Percentiles rank a stretch among this genome's conserved stretches.
These are phyloP conservation scores for Ephydatia muelleri DNA, from an alignment of 37 sponge, comb jelly and placozoan genomes.

Conservation along the genomic window DNA sequence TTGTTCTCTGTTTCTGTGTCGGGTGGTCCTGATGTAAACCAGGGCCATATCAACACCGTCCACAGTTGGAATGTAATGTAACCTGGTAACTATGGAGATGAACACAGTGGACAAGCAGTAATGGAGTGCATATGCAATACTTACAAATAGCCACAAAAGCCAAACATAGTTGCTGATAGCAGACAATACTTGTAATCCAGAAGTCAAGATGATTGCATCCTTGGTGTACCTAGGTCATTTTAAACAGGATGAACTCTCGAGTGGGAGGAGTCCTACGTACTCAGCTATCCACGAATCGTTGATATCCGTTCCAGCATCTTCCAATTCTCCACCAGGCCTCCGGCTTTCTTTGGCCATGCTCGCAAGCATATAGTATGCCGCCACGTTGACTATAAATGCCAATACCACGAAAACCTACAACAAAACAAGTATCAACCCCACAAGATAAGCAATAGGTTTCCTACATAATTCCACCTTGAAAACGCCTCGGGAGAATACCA, in stretches of 20 bases:
- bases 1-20: slow-evolving; percentile 25
- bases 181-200: slow-evolving; percentile 49
- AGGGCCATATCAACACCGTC: slow-evolving; percentile 63
- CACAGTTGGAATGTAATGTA: slow-evolving; percentile 57
- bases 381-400: slow-evolving; percentile 8
- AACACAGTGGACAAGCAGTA: not conserved
- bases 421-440: not conserved
- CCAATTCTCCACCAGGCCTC: slow-evolving; percentile 41
- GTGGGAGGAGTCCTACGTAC: slow-evolving; percentile 7
- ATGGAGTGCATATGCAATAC: not conserved
- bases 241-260: too few relatives aligned
- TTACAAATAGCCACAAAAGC: slow-evolving; percentile 69
- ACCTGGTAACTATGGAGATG: slow-evolving; percentile 41
- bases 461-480: slow-evolving; percentile 23
- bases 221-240: slow-evolving; percentile 49
- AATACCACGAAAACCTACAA: slow-evolving; percentile 44
- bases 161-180: slow-evolving; percentile 57
- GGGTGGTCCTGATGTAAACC: slow-evolving; percentile 62
- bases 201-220: slow-evolving; percentile 65
- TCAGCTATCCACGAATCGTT: slow-evolving; percentile 46
- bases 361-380: slow-evolving; percentile 12
- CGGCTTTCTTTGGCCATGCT: slow-evolving; percentile 22
- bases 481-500: not conserved
- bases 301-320: slow-evolving; percentile 64
- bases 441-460: not conserved